Percentiles rank a stretch among this genome's conserved stretches.
phyloP scores from a whole-genome alignment of 1,140 invertebrate species.

The Lepidurus couesii region DNA sequence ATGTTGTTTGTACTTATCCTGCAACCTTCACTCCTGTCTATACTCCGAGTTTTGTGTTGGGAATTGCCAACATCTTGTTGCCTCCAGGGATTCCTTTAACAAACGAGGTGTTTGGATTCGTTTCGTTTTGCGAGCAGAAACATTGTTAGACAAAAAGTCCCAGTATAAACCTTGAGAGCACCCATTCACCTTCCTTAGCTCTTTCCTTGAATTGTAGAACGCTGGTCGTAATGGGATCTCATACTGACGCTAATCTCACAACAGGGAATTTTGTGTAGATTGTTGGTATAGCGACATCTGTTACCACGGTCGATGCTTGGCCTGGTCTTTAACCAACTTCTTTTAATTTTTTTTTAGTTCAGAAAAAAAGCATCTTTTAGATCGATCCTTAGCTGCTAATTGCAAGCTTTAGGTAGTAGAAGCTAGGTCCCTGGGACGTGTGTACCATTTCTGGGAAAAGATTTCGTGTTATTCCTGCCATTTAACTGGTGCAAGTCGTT shows the following conservation, averaged over 20 bases:
- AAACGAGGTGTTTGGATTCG: conserved; percentile 13
- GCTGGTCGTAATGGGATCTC: neutral
- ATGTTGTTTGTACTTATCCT: neutral
- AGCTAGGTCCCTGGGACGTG: too few species aligned
- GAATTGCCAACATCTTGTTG: neutral
- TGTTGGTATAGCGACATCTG: neutral
- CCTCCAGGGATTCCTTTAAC: neutral
- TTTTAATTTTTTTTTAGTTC: neutral
- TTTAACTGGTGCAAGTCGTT: too few species aligned
- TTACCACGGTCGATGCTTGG: neutral
- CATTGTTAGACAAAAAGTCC: neutral
- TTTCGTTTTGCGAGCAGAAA: conserved; percentile 13
- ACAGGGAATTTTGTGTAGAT: neutral
- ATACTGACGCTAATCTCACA: neutral
- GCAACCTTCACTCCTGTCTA: neutral
- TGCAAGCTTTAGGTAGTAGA: neutral
- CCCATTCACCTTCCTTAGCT: conserved; percentile 6
- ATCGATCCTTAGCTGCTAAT: neutral
- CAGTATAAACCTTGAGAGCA: neutral
- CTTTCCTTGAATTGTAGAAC: neutral
- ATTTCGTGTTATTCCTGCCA: too few species aligned
- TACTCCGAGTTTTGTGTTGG: neutral
- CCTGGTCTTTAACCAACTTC: neutral
- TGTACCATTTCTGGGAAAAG: too few species aligned
- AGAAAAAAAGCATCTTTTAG: neutral